A percentile compares a stretch with the other conserved stretches of the same genome.
Conservation (phyloP, 2,797 vertebrate genomes). For the Leptoclinus maculatus region DNA sequence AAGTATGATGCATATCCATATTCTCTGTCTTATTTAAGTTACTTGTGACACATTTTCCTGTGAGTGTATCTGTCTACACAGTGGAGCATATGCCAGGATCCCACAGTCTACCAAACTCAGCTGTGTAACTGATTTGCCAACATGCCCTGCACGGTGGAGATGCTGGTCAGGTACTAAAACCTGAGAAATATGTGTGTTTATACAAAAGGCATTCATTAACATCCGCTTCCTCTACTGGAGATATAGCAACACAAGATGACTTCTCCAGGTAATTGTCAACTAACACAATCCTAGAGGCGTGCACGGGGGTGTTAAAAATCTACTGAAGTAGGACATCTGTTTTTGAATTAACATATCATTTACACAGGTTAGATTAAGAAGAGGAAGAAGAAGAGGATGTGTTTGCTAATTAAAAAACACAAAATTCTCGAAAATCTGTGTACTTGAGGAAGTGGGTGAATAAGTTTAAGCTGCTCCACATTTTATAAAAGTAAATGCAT, state of each 20-base stretch:
- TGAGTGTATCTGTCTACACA: slow-evolving; percentile 5
- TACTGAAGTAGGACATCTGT: slow-evolving; percentile 55
- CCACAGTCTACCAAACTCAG: slow-evolving; percentile 1
- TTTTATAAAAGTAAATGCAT: neutral
- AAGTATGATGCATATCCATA: slow-evolving; percentile 14
- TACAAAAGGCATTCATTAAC: slow-evolving; percentile 85
- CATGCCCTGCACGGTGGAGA: slow-evolving; percentile 29
- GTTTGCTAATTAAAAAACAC: neutral
- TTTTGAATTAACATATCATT: slow-evolving; percentile 34
- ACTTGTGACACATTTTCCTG: slow-evolving; percentile 16
- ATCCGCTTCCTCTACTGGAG: slow-evolving; percentile 72
- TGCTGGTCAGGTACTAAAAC: slow-evolving; percentile 48
- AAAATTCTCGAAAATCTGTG: neutral
- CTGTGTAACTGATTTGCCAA: slow-evolving; percentile 76
- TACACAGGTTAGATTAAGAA: neutral
- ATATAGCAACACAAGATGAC: slow-evolving; percentile 63
- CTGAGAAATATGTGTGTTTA: slow-evolving; percentile 73
- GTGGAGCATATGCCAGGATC: slow-evolving; percentile 9
- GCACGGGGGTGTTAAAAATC: slow-evolving; percentile 75
- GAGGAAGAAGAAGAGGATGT: neutral
- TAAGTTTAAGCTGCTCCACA: neutral
- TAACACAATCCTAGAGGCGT: slow-evolving; percentile 37
- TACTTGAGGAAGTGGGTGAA: neutral
- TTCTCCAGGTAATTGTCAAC: slow-evolving; percentile 80
- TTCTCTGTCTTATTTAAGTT: neutral